phyloP scores from a whole-genome alignment of 2,888 invertebrate genomes.

The Julus scanicus region DNA sequence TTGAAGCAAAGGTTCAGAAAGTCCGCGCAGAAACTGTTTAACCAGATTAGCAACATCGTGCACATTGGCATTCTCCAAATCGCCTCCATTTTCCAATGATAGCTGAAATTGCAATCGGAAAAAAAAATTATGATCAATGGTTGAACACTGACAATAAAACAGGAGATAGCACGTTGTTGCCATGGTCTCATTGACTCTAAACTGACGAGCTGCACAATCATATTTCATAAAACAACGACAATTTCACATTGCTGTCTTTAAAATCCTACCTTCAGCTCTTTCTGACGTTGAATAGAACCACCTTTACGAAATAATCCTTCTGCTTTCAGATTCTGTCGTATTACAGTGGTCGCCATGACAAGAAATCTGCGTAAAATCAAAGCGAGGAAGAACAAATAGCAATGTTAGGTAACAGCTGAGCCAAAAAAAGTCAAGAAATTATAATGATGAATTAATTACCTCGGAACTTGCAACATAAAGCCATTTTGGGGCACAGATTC shows the following conservation, averaged over 20 bases:
- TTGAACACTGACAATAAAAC: too few species aligned
- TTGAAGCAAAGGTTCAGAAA: slow-evolving; percentile 87
- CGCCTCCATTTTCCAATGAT: slow-evolving; percentile 77
- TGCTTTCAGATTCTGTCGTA: slow-evolving; percentile 76
- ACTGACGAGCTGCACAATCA: background rate
- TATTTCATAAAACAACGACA: slow-evolving; percentile 50
- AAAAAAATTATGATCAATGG: background rate
- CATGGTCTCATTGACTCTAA: background rate
- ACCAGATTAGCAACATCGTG: slow-evolving; percentile 87
- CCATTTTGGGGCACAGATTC: background rate
- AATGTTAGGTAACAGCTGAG: background rate
- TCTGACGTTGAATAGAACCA: slow-evolving; percentile 83
- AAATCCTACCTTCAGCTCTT: slow-evolving; percentile 77
- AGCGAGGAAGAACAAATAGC: background rate
- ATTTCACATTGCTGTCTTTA: background rate
- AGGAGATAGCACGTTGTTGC: background rate
- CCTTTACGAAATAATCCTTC: slow-evolving; percentile 92
- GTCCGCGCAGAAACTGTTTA: slow-evolving; percentile 84
- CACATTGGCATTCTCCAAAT: slow-evolving; percentile 73
- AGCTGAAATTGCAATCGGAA: slow-evolving; percentile 67
- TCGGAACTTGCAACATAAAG: slow-evolving; percentile 21
- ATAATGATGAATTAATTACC: background rate
- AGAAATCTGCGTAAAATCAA: background rate
- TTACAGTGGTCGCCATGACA: slow-evolving; percentile 63
- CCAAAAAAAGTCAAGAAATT: background rate